Conservation (phyloP, 1,140 invertebrate genomes). For the Belonocnema kinseyi region DNA sequence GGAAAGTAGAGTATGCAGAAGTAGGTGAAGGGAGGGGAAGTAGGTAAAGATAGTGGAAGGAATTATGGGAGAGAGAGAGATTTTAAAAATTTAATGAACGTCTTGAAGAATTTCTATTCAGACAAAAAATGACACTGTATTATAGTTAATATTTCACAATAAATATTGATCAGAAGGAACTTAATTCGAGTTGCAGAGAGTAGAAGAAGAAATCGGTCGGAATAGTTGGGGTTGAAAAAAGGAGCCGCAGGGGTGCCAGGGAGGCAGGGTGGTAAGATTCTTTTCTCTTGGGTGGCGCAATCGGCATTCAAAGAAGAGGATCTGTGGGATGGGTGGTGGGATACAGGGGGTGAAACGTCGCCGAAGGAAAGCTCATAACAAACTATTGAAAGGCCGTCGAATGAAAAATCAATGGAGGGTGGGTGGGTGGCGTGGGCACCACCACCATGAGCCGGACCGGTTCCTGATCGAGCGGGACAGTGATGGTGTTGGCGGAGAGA, state of each 20-base stretch:
- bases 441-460: constrained; percentile 57
- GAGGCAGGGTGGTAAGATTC: constrained; percentile 8
- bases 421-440: constrained; percentile 23
- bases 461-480: constrained; percentile 42
- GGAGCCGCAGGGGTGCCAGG: constrained; percentile 14
- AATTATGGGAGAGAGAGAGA: no score
- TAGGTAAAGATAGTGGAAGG: no score
- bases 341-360: constrained; percentile 55
- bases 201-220: not conserved
- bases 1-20: no score
- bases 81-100: no score
- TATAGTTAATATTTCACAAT: no score
- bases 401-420: constrained; percentile 72
- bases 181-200: not conserved
- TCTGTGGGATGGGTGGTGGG: constrained; percentile 43
- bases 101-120: no score
- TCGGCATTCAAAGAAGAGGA: constrained; percentile 47
- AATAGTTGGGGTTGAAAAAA: not conserved
- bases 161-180: no score
- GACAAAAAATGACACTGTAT: no score
- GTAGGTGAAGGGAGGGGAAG: no score
- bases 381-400: constrained; percentile 74
- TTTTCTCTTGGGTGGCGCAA: constrained; percentile 32
- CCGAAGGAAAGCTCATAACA: constrained; percentile 72
- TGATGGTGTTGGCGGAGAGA: constrained; percentile 47